Base-by-base conservation (phyloP, 2,888 invertebrate species). In the Platerodrilus igneus region DNA sequence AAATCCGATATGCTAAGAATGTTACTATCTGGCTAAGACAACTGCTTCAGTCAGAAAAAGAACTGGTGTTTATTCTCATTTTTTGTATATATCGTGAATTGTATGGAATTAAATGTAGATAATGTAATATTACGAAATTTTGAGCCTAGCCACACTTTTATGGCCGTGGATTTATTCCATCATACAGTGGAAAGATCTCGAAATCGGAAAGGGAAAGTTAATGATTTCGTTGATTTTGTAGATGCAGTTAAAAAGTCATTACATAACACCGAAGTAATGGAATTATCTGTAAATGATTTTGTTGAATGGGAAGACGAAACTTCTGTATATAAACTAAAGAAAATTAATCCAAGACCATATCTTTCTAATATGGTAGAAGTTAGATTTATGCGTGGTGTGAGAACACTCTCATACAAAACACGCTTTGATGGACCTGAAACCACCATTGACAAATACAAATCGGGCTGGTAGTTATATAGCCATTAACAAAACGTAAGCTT, bases 281-380 rank as follows among this genome's bases (percentile, higher is more conserved):
- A 28, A 18, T 28, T 45, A 31, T 15, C 35, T n/a, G 28, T 42
- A 18, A 29, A 21, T 18, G 18, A 38, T 19, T 43, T 46, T 39
- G 39, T 15, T 11, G 23, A 46, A 7, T 46, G 46, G 42, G 26
- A 43, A 33, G 37, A 42, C 19, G 6, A 17, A 6, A 39, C 23
- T 28, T 46, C 46, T 5, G 39, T 27, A 29, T 43, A 38, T 23
- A 43, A 46, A 33, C 26, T 45, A 22, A 38, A 23, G 14, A 45
- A 37, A 45, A 33, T 38, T 7, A 17, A 17, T 1, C 43, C 43
- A 3, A 8, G 33, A 13, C 36, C 36, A 34, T 45, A 34, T 18
- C 22, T 37, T 10, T 27, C 25, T 10, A 13, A 38, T 14, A 43
- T 47, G 47, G 43, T 47, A 13, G 20, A 42, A 16, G 31, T 36